Percentiles rank a stretch among this genome's conserved stretches.
Conservation (phyloP, 2,888 invertebrate genomes). For the Steromphala cineraria region DNA sequence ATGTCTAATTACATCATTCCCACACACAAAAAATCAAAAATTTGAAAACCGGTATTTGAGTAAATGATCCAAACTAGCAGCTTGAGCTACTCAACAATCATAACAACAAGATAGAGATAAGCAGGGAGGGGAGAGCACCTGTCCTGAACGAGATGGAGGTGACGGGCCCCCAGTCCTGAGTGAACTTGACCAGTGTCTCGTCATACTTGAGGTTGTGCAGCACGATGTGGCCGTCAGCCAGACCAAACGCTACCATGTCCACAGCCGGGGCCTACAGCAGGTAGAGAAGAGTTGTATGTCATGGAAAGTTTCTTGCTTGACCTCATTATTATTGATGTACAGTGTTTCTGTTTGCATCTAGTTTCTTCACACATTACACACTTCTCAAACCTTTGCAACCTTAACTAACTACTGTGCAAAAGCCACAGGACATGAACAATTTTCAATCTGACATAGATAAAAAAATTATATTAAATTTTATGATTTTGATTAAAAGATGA, state of each 20-base stretch:
- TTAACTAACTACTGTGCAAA: too few relatives aligned
- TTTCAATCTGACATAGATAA: too few relatives aligned
- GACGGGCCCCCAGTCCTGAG: conserved; percentile 94
- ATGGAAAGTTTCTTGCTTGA: background rate
- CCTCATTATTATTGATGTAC: too few relatives aligned
- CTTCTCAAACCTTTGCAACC: too few relatives aligned
- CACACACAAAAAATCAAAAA: too few relatives aligned
- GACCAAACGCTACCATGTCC: conserved; percentile 92
- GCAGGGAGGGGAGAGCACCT: conserved; percentile 52
- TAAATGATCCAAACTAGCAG: background rate
- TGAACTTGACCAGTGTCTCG: conserved; percentile 87
- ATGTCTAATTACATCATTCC: too few relatives aligned
- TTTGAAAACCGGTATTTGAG: background rate
- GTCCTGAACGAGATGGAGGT: conserved; percentile 88
- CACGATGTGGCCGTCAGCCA: conserved; percentile 87
- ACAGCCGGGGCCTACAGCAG: conserved; percentile 86
- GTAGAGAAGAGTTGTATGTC: background rate
- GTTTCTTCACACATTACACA: too few relatives aligned
- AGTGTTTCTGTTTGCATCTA: too few relatives aligned
- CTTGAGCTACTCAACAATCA: background rate
- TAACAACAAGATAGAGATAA: background rate
- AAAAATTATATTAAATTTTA: too few relatives aligned
- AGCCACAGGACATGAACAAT: too few relatives aligned
- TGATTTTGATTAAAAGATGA: too few relatives aligned
- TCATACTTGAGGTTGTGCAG: conserved; percentile 92